phyloP scores from a whole-genome alignment of 2,797 vertebrate species.

The Sternotherus odoratus region DNA sequence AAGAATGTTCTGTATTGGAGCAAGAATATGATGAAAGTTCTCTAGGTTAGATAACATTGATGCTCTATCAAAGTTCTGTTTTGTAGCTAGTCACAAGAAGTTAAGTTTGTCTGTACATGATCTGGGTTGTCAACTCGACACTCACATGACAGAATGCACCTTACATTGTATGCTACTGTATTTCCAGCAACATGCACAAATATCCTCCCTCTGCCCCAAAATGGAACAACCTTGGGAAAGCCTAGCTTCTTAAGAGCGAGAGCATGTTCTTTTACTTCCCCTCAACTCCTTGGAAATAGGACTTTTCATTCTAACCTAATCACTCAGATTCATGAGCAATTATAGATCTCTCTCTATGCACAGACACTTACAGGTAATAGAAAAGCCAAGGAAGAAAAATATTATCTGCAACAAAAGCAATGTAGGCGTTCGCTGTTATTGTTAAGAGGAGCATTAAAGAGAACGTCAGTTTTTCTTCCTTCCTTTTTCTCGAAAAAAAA shows the following conservation, averaged over 20 bases:
- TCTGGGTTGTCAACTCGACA: background rate
- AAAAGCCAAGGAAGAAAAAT: background rate
- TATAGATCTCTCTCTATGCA: background rate
- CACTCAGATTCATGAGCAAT: background rate
- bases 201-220: background rate
- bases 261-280: background rate
- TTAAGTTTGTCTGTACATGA: rapidly evolving
- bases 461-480: background rate
- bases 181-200: background rate
- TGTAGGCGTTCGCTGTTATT: background rate
- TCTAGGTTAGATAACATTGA: background rate
- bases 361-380: background rate
- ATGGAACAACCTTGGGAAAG: background rate
- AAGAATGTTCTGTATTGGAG: background rate
- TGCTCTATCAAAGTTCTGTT: rapidly evolving
- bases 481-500: background rate
- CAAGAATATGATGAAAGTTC: background rate
- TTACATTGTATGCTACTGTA: background rate
- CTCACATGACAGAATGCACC: background rate
- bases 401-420: background rate
- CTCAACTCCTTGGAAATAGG: conserved; percentile 5
- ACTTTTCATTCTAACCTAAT: conserved; percentile 34
- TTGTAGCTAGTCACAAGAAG: background rate
- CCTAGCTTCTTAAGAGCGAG: background rate
- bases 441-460: background rate